phyloP scores from a whole-genome alignment of 2,888 invertebrate species.

The Athripsodes cinereus region DNA sequence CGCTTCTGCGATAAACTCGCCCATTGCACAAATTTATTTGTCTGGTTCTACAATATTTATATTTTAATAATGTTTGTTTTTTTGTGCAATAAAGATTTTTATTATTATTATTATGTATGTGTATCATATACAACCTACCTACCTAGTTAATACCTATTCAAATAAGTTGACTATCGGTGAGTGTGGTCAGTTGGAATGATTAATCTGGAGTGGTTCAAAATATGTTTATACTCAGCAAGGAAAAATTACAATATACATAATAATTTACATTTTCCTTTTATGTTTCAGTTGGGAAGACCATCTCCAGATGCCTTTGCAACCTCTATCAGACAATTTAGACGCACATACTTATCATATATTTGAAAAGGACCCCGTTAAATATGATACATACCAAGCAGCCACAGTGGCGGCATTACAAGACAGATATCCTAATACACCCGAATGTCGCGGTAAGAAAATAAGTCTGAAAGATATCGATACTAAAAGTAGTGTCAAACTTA shows the following conservation, averaged over 20 bases:
- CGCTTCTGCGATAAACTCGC: too few relatives aligned
- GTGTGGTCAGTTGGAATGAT: too few relatives aligned
- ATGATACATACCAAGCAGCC: constrained; percentile 81
- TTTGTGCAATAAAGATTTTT: too few relatives aligned
- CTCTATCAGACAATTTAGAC: constrained; percentile 92
- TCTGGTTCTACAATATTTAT: too few relatives aligned
- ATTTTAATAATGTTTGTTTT: too few relatives aligned
- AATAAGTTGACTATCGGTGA: too few relatives aligned
- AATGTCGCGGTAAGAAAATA: not conserved
- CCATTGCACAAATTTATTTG: too few relatives aligned
- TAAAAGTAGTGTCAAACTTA: not conserved
- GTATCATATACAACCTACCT: too few relatives aligned
- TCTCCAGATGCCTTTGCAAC: constrained; percentile 86
- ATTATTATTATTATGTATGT: too few relatives aligned
- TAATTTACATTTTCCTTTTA: constrained; percentile 3
- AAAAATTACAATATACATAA: not conserved
- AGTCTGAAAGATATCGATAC: not conserved
- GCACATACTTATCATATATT: constrained; percentile 96
- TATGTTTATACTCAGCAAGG: too few relatives aligned
- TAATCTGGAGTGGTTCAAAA: too few relatives aligned
- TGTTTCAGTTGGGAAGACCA: constrained; percentile 81
- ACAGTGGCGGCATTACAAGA: constrained; percentile 38
- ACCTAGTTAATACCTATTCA: too few relatives aligned
- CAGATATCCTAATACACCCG: constrained; percentile 7
- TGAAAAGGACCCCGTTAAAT: constrained; percentile 96